Base-by-base conservation (phyloP, 2,113 vertebrate species). In the Gallinago undulata region DNA sequence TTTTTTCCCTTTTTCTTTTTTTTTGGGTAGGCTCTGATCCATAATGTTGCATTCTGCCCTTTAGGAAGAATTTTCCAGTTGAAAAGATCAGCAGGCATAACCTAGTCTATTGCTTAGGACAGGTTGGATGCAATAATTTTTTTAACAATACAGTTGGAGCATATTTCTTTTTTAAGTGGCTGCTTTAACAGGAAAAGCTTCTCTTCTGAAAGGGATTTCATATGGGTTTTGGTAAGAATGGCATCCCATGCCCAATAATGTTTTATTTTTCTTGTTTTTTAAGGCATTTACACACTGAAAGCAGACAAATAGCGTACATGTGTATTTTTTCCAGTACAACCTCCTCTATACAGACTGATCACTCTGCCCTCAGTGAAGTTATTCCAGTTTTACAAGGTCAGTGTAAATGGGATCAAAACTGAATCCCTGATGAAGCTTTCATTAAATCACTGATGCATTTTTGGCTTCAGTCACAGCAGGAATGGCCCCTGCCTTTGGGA, bases 21-120 rank as follows among this genome's bases (percentile, higher is more conserved):
- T 41, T 33, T 93, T 91, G 41, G 5, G 43, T 94, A 73, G 88
- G 66, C 90, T 95, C 16, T 95, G 96, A 97, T 97, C 94, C 95
- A 70, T 96, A 97, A 95, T 96, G 87, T 90, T 97, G 90, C 78
- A 93, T 97, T 96, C 74, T 97, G 66, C 93, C 87, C 93, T 97
- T 96, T 96, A 97, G 93, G 80, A 92, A 93, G 92, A 96, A 97
- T 97, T 98, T 97, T 98, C 92, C 87, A 92, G 82, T 93, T 96
- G 94, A 97, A 95, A 97, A 96, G 95, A 95, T 96, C 88, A 75
- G 93, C 77, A 96, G 84, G 87, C 59, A 64, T 90, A 93, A 90
- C 76, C 86, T 79, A 66, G 28, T 53, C 90, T 87, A 90, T 48
- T 69, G 43, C 63, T 95, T 81, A 82, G 81, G 64, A 94, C 92